These are phyloP conservation scores for Euzophera pinguis DNA, from an alignment of 2,888 invertebrate genomes.

Conservation along the genomic window DNA sequence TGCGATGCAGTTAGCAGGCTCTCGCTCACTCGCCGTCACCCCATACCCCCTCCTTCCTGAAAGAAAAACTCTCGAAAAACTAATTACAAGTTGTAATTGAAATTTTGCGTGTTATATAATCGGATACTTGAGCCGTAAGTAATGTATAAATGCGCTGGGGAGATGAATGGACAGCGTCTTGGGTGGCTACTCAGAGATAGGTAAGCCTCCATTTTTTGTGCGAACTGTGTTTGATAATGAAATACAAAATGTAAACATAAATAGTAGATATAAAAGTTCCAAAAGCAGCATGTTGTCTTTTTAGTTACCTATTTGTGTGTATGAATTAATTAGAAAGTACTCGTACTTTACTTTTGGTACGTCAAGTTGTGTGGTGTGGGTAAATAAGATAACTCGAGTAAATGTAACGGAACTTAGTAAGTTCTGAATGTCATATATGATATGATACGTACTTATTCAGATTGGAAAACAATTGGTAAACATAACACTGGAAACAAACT, in stretches of 20 bases:
- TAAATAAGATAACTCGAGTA: too few relatives aligned
- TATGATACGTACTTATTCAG: too few relatives aligned
- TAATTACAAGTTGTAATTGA: constrained; percentile 82
- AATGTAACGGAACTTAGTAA: too few relatives aligned
- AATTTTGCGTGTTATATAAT: constrained; percentile 82
- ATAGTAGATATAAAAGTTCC: not conserved
- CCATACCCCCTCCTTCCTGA: constrained; percentile 69
- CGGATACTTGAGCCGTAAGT: constrained; percentile 80
- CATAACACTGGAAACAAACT: too few relatives aligned
- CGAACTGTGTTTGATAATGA: constrained; percentile 61
- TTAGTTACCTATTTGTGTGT: too few relatives aligned
- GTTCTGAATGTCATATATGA: too few relatives aligned
- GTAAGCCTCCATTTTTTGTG: constrained; percentile 55
- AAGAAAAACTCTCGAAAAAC: constrained; percentile 81
- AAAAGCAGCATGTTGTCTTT: too few relatives aligned
- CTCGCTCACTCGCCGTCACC: constrained; percentile 49
- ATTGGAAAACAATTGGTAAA: not conserved
- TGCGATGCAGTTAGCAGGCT: constrained; percentile 32
- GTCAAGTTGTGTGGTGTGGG: too few relatives aligned
- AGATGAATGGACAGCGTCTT: constrained; percentile 65
- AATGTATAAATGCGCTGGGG: constrained; percentile 77
- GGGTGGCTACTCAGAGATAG: constrained; percentile 57
- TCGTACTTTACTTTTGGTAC: too few relatives aligned
- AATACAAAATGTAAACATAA: constrained; percentile 17
- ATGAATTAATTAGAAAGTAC: too few relatives aligned